Base-by-base conservation (phyloP, 2,797 vertebrate genomes). In the Hyperoplus immaculatus region DNA sequence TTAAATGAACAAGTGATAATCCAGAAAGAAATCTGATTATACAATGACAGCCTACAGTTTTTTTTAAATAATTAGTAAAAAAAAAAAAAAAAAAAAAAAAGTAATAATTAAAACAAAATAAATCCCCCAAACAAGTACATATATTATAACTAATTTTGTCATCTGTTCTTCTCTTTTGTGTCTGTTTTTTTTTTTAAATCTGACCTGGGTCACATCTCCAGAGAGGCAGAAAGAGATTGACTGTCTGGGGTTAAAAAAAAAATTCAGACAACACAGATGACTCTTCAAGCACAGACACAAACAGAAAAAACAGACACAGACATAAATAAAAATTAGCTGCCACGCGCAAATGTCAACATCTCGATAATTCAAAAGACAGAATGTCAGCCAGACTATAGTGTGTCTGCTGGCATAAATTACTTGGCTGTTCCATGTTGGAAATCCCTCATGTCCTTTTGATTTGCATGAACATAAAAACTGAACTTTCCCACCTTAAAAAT, bases 341-440 rank as follows among this genome's bases (percentile, higher is more conserved):
- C 58, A 73, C 43, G 14, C 18, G 56, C 43, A 90, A 83, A 89
- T 85, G 87, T 84, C 84, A 87, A 56, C 73, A 78, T 82, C 67
- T 86, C 74, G 71, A 82, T 85, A 84, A 73, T 77, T 76, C 61
- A 72, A 21, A 41, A 62, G 53, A 60, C 39, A 54, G 51, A 63
- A 74, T 65, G 65, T 69, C 87, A 80, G 18, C 0, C 8, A 21
- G 29, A 29, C 29, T 29, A 29, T 29, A 29, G 29, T 2, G 59
- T 54, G 67, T 43, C 65, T 56, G 29, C 50, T 15, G 50, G 63
- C n/a, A 64, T 61, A 50, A 72, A 80, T 21, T 21, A 50, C 72
- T 59, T 0, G 68, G 62, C 29, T 29, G 15, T 12, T 16, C 57
- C 21, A 46, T 1, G 8, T 18, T 39, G 14, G n/a, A 60, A 66